Evolutionary conservation across 2,888 invertebrate genomes (phyloP), one percentile per base, ranked within the genome.

Genomic region (Nephrocerus scutellatus): DNA sequence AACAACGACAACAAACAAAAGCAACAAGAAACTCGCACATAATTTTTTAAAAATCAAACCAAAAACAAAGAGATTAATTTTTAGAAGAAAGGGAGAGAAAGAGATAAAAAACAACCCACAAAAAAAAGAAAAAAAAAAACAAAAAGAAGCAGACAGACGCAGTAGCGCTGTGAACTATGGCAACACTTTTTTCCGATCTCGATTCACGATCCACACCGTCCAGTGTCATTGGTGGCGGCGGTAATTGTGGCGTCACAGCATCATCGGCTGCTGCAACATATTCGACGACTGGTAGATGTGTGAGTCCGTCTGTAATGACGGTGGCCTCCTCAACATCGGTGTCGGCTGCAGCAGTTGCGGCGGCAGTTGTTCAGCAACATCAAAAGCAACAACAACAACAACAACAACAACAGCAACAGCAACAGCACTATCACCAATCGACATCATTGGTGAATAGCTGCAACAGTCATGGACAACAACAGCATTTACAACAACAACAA

Each of bases 111-210:
- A 14, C 23, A 14, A 13, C n/a, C 18, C 14, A 19, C 9, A 20
- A 25, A n/a, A n/a, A n/a, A n/a, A n/a, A n/a, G n/a, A 21, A 14
- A 4, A 31, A 20, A 34, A 26, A 38, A 9, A 34, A 31, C 24
- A 35, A n/a, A 24, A 34, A 10, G 22, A 24, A 36, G 29, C 23
- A 30, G 29, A 30, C 22, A 30, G 28, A 36, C 18, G 10, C 15
- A 10, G 20, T 9, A 25, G 4, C 19, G 33, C 20, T 12, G 21
- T 10, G 19, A 28, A 40, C 24, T 47, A 54, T 54, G 53, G 46
- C 53, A 37, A 43, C 52, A 39, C 36, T 53, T 26, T 55, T 48
- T 43, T 44, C 47, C 6, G 53, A 55, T 21, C 39, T 55, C 40
- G 54, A 55, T n/a, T n/a, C n/a, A n/a, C n/a, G n/a, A 31, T 49